Evolutionary conservation across 2,113 vertebrate species (phyloP).

Genomic region (Carassius carassius): DNA sequence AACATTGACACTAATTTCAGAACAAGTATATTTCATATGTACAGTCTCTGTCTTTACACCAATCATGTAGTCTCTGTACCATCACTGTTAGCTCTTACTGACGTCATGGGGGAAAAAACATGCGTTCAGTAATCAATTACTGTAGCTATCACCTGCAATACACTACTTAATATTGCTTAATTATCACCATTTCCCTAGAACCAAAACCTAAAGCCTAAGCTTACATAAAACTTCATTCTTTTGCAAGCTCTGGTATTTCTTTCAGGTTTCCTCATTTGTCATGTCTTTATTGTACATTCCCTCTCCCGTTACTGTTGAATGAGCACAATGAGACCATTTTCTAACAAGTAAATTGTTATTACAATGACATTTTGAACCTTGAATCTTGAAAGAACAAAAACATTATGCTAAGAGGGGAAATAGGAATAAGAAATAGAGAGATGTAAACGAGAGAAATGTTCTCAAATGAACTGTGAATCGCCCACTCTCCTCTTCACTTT

Average conservation of each 20-base stretch:
- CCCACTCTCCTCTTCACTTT: constrained; percentile 44
- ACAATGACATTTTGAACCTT: constrained; percentile 25
- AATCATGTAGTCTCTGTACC: neutral
- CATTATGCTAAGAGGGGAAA: constrained; percentile 7
- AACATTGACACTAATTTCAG: neutral
- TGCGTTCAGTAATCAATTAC: neutral
- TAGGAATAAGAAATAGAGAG: constrained; percentile 18
- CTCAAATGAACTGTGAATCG: constrained; percentile 45
- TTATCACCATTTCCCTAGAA: neutral
- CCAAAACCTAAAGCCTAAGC: neutral
- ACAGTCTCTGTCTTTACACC: neutral
- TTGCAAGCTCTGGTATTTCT: neutral
- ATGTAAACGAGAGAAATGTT: constrained; percentile 16
- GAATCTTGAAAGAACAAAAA: constrained; percentile 10
- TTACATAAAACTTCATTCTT: neutral
- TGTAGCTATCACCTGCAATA: neutral
- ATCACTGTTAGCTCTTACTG: neutral
- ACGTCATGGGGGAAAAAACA: neutral
- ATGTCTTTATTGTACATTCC: neutral
- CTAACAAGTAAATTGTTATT: neutral
- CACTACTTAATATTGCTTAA: neutral
- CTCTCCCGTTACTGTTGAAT: neutral
- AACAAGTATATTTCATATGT: neutral
- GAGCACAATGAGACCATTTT: constrained; percentile 4
- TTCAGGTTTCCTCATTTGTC: neutral